Percentiles rank a stretch among this genome's conserved stretches.
Evolutionary conservation across 2,797 vertebrate species (phyloP).

Genomic region (Selene dorsalis): DNA sequence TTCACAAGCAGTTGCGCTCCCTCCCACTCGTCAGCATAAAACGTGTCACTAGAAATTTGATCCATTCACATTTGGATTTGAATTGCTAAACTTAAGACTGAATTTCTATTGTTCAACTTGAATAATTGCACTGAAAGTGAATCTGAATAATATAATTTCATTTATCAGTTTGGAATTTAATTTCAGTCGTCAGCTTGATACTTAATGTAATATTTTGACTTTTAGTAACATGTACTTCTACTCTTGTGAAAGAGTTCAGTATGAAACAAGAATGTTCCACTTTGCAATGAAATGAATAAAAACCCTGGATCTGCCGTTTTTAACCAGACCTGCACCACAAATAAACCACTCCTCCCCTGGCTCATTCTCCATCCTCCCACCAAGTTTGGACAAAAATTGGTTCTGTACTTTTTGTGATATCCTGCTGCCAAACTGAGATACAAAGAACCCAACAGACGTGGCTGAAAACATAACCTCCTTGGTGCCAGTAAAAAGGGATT

Average conservation of each 20-base stretch:
- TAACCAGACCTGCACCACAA: too few relatives aligned
- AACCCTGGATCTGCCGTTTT: too few relatives aligned
- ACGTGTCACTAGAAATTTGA: background rate
- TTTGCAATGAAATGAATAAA: too few relatives aligned
- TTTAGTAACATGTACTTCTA: too few relatives aligned
- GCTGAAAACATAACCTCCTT: background rate
- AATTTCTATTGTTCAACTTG: too few relatives aligned
- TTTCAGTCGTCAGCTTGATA: background rate
- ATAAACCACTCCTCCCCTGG: too few relatives aligned
- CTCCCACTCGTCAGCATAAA: conserved; percentile 40
- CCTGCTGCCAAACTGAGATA: background rate
- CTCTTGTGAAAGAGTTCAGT: too few relatives aligned
- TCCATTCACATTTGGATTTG: too few relatives aligned
- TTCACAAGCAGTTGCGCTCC: conserved; percentile 61
- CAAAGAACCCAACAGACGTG: background rate
- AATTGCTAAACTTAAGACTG: background rate
- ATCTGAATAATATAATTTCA: background rate
- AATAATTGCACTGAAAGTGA: background rate
- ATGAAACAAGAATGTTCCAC: too few relatives aligned
- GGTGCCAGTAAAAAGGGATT: conserved; percentile 21
- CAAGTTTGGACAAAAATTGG: background rate
- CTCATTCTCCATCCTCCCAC: too few relatives aligned
- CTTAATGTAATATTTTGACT: too few relatives aligned
- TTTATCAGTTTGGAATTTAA: background rate
- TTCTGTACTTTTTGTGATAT: background rate